Conservation (phyloP, 2,888 invertebrate genomes). For the Ormia ochracea region DNA sequence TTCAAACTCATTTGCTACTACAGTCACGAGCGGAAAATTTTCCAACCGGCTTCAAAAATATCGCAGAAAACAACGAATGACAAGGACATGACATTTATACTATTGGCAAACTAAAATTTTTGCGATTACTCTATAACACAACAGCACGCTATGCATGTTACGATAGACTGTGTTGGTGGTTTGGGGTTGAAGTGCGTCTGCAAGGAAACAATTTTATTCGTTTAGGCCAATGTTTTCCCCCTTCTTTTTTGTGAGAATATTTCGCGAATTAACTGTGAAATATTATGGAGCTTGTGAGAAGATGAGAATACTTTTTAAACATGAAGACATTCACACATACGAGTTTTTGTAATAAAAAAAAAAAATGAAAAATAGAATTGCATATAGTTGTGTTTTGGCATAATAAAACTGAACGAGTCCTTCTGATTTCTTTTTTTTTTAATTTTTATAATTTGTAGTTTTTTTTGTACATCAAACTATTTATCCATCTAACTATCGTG, state of each 20-base stretch:
- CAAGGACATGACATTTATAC: conserved; percentile 40
- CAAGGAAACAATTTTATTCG: conserved; percentile 34
- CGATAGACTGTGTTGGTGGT: not conserved
- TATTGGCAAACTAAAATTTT: conserved; percentile 53
- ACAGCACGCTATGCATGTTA: conserved; percentile 18
- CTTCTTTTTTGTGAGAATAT: conserved; percentile 4
- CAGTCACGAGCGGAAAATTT: too few relatives aligned
- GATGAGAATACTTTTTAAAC: conserved; percentile 15
- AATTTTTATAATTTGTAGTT: not conserved
- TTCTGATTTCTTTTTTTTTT: conserved; percentile 23
- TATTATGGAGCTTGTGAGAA: conserved; percentile 35
- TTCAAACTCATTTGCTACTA: too few relatives aligned
- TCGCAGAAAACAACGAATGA: not conserved
- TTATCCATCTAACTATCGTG: conserved; percentile 38
- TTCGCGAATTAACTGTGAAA: conserved; percentile 58
- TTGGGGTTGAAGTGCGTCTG: conserved; percentile 10
- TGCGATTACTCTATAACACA: conserved; percentile 46
- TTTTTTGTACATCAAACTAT: conserved; percentile 12
- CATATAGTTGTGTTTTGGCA: conserved; percentile 43
- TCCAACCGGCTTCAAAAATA: not conserved
- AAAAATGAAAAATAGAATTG: not conserved
- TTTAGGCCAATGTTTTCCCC: not conserved
- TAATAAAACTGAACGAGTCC: conserved; percentile 53
- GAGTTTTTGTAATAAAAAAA: too few relatives aligned
- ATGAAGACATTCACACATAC: too few relatives aligned